Percentiles rank a stretch among this genome's conserved stretches.
These are phyloP conservation scores for Brachionus sp. DNA, from an alignment of 1,140 invertebrate species.

Conservation along the genomic window DNA sequence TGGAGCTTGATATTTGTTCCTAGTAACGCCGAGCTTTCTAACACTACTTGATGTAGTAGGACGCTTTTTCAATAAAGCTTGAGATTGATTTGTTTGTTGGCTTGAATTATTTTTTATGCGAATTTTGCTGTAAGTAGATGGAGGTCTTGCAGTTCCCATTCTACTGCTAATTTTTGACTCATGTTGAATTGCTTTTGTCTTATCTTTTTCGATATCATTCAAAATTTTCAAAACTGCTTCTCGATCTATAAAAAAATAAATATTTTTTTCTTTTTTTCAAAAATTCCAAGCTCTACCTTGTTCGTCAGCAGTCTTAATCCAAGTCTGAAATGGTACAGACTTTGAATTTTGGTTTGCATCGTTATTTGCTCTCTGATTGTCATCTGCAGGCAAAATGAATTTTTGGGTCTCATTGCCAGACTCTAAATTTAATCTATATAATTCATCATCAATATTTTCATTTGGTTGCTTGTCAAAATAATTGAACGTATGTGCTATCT, in stretches of 20 bases:
- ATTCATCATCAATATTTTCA: background rate
- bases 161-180: slow-evolving; percentile 10
- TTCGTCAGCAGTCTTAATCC: slow-evolving; percentile 9
- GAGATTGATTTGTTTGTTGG: background rate
- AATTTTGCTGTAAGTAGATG: background rate
- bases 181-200: background rate
- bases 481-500: background rate
- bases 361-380: background rate
- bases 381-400: background rate
- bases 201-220: background rate
- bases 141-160: background rate
- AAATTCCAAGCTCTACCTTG: slow-evolving; percentile 14
- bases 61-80: slow-evolving; percentile 1
- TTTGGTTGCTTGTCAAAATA: background rate
- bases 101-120: background rate
- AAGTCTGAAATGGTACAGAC: slow-evolving; percentile 22
- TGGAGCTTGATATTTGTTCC: slow-evolving; percentile 33
- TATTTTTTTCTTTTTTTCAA: background rate
- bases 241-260: background rate
- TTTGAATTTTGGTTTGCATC: background rate
- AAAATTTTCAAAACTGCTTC: slow-evolving; percentile 42
- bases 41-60: background rate
- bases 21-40: slow-evolving; percentile 28
- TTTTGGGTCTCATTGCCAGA: background rate
- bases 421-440: background rate